Evolutionary conservation across 2,888 invertebrate genomes (phyloP).

Genomic region (Acleris emargana): DNA sequence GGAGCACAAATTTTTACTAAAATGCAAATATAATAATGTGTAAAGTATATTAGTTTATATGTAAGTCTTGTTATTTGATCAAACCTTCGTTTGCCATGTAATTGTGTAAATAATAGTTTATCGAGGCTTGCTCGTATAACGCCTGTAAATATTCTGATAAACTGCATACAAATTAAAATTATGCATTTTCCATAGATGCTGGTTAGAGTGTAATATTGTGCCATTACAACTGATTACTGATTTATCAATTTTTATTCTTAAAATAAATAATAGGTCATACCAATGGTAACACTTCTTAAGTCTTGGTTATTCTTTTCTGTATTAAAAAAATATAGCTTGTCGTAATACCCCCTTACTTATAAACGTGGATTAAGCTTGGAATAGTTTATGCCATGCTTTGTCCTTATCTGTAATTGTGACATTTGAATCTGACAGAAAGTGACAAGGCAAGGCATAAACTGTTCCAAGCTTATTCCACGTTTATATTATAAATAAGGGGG

Average conservation of each 20-base stretch:
- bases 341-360: no score
- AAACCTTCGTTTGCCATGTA: slow-evolving; percentile 77
- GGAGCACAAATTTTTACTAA: slow-evolving; percentile 56
- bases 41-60: slow-evolving; percentile 46
- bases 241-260: neutral
- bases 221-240: slow-evolving; percentile 28
- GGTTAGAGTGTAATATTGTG: slow-evolving; percentile 28
- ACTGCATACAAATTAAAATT: slow-evolving; percentile 13
- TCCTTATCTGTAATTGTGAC: no score
- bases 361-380: no score
- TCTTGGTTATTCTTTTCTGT: no score
- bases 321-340: no score
- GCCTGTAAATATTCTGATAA: slow-evolving; percentile 30
- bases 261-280: no score
- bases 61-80: slow-evolving; percentile 54
- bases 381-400: no score
- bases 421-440: no score
- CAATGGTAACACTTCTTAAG: no score
- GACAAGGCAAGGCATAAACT: no score
- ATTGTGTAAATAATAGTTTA: slow-evolving; percentile 60
- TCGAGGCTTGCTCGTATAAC: slow-evolving; percentile 38
- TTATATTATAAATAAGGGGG: no score
- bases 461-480: no score
- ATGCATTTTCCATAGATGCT: slow-evolving; percentile 14
- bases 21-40: slow-evolving; percentile 52